Conservation (phyloP, 2,888 invertebrate genomes). For the Cremastinae sp. region DNA sequence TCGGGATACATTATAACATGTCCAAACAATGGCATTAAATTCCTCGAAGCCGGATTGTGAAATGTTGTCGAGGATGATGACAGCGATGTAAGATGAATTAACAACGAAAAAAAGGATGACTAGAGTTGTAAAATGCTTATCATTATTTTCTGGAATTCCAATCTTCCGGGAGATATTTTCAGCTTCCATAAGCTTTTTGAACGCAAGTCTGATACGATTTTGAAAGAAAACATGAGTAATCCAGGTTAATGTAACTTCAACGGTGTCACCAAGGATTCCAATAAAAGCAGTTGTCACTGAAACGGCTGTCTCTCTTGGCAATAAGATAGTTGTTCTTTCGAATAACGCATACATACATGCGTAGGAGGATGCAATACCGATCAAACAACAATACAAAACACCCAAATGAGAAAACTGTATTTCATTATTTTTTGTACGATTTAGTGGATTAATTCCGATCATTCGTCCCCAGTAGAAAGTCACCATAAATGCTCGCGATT, state of each 20-base stretch:
- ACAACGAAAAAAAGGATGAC: neutral
- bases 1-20: conserved; percentile 2
- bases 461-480: conserved; percentile 45
- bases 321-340: neutral
- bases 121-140: conserved; percentile 17
- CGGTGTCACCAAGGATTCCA: neutral
- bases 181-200: conserved; percentile 16
- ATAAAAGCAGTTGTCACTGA: conserved; percentile 19
- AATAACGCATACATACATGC: neutral
- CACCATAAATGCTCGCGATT: conserved; percentile 17
- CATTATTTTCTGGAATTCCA: conserved; percentile 32
- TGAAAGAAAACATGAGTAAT: conserved; percentile 30
- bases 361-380: neutral
- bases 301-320: conserved; percentile 34
- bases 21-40: conserved; percentile 7
- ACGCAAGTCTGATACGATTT: conserved; percentile 19
- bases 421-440: conserved; percentile 14
- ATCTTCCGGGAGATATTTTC: conserved; percentile 16
- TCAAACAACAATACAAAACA: conserved; percentile 30
- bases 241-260: conserved; percentile 21
- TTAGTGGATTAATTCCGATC: conserved; percentile 39
- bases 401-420: conserved; percentile 35
- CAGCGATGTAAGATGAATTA: neutral
- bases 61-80: neutral
- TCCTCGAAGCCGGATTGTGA: neutral